These are phyloP conservation scores for Arizona elegans DNA, from an alignment of 2,113 vertebrate genomes.

Conservation along the genomic window DNA sequence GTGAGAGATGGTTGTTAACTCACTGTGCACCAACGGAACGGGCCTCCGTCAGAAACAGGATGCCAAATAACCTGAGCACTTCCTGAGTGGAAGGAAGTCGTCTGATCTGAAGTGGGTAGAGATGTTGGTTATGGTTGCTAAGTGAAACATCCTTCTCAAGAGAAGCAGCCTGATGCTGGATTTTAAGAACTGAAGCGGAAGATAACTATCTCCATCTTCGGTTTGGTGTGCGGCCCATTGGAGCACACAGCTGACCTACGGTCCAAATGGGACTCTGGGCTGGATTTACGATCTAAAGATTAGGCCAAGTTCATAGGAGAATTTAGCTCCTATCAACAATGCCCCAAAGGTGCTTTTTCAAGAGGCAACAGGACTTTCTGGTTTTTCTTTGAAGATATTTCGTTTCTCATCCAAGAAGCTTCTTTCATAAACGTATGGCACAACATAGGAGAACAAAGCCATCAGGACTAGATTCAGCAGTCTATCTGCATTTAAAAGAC, in stretches of 20 bases:
- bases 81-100: background rate
- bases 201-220: background rate
- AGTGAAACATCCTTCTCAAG: background rate
- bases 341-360: too few relatives aligned
- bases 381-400: too few relatives aligned
- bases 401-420: too few relatives aligned
- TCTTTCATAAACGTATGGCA: too few relatives aligned
- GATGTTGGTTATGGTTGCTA: background rate
- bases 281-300: background rate
- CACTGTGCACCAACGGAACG: background rate
- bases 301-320: background rate
- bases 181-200: background rate
- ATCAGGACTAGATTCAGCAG: too few relatives aligned
- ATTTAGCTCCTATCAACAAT: background rate
- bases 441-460: too few relatives aligned
- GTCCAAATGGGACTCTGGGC: background rate
- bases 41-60: background rate
- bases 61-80: background rate
- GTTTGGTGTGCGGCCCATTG: background rate
- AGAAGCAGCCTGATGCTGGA: background rate
- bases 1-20: conserved; percentile 43
- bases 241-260: background rate
- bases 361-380: too few relatives aligned
- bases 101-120: background rate
- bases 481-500: too few relatives aligned